Evolutionary conservation across 2,888 invertebrate genomes (phyloP), one percentile per base, ranked within the genome.

Genomic region (Linnaemya tessellans): DNA sequence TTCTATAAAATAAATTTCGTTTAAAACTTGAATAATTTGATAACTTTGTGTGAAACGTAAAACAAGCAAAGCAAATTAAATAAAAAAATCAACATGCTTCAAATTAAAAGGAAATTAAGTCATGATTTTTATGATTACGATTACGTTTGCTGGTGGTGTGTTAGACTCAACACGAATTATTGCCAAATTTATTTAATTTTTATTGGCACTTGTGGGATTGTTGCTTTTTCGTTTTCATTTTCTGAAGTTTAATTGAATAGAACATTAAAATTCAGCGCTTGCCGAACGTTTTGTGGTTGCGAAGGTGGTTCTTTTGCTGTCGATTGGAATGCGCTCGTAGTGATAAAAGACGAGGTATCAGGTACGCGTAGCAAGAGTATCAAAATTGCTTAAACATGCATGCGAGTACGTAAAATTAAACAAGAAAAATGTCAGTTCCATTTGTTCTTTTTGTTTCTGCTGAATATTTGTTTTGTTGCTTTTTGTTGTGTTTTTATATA

Each of bases 71-170:
- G 30, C 54, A 22, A 64, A 64, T 75, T 60, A 8, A 5, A n/a
- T 18, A 9, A 58, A 35, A n/a, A n/a, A 15, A 43, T 13, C 25
- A 49, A 30, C 65, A 49, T 22, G 25, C 43, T 77, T 1, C 8
- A 46, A 77, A 84, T 65, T 58, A 35, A 74, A 56, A 68, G 38
- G 35, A 64, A 79, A 84, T 73, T 62, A 80, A 71, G 80, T 41
- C 60, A 71, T 67, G 65, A 80, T 84, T 80, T 84, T 77, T 80
- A 75, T 67, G 82, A 83, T 58, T 10, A 51, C 18, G 20, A n/a
- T 22, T 25, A 13, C 5, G 15, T 0, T 0, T 20, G 18, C 7
- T 13, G n/a, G 49, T 51, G 65, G 18, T 58, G 58, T 5, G 41
- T 73, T 41, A 73, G 15, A 67, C 67, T 62, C 62, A 67, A 77